Evolutionary conservation across 2,888 invertebrate species (phyloP).

Genomic region (Campoplex nolae): DNA sequence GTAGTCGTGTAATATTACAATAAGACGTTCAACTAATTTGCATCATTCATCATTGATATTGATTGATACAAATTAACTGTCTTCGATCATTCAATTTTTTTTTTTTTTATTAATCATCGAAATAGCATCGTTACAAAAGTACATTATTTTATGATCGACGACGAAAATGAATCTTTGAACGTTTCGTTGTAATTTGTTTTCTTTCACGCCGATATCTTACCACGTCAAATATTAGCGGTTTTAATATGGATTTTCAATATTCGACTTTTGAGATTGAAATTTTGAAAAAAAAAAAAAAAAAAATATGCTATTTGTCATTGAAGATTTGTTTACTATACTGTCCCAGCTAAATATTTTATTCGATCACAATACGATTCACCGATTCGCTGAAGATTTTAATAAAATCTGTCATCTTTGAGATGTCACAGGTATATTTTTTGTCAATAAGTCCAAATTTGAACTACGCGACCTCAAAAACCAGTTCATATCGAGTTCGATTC

Average conservation of each 20-base stretch:
- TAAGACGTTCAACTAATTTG: not conserved
- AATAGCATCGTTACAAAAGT: not conserved
- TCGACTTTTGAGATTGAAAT: not conserved
- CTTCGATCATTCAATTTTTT: not conserved
- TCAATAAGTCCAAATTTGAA: too few species aligned
- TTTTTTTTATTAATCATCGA: not conserved
- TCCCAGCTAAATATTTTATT: not conserved
- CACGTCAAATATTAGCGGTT: slow-evolving; percentile 38
- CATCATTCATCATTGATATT: slow-evolving; percentile 5
- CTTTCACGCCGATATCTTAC: slow-evolving; percentile 34
- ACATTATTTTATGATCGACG: not conserved
- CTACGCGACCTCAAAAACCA: too few species aligned
- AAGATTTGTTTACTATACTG: not conserved
- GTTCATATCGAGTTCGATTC: too few species aligned
- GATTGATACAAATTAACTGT: not conserved
- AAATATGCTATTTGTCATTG: not conserved
- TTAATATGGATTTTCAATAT: slow-evolving; percentile 3
- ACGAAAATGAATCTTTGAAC: not conserved
- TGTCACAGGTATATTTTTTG: too few species aligned
- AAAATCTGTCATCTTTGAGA: too few species aligned
- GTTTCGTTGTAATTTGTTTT: slow-evolving; percentile 1
- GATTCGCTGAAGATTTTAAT: too few species aligned
- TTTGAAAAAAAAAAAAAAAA: not conserved
- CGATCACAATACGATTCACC: not conserved
- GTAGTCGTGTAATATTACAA: slow-evolving; percentile 17